Evolutionary conservation across 2,888 invertebrate species (phyloP).

Genomic region (Trileptium ribeirensis): DNA sequence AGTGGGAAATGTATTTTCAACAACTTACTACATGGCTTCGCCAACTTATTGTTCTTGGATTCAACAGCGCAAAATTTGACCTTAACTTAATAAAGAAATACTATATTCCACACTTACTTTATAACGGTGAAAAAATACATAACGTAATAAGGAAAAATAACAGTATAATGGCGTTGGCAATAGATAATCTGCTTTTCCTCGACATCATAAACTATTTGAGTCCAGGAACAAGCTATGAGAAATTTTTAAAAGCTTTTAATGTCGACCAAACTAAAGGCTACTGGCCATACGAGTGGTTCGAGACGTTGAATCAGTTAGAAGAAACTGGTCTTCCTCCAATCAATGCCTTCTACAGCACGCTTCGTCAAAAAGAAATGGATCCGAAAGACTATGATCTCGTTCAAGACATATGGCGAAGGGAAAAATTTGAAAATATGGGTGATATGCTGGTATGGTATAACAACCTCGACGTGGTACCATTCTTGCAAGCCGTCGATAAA

Average conservation of each 20-base stretch:
- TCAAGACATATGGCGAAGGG: background rate
- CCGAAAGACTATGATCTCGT: background rate
- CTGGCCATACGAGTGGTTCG: no score
- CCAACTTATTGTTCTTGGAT: no score
- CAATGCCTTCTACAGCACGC: no score
- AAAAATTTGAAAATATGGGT: no score
- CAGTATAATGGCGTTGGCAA: background rate
- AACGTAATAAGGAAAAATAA: background rate
- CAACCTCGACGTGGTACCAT: no score
- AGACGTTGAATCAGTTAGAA: no score
- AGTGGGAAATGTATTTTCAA: background rate
- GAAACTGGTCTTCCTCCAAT: no score
- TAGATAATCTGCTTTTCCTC: background rate
- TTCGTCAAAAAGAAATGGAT: background rate
- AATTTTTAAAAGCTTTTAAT: background rate
- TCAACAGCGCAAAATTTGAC: no score
- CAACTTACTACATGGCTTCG: background rate
- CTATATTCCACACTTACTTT: no score
- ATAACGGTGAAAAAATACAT: no score
- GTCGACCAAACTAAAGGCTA: no score
- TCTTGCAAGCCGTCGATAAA: constrained; percentile 29
- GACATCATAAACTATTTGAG: background rate
- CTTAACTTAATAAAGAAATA: background rate
- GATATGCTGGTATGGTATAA: no score
- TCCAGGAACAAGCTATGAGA: background rate